phyloP scores from a whole-genome alignment of 2,113 vertebrate species.

The Tachycineta bicolor region DNA sequence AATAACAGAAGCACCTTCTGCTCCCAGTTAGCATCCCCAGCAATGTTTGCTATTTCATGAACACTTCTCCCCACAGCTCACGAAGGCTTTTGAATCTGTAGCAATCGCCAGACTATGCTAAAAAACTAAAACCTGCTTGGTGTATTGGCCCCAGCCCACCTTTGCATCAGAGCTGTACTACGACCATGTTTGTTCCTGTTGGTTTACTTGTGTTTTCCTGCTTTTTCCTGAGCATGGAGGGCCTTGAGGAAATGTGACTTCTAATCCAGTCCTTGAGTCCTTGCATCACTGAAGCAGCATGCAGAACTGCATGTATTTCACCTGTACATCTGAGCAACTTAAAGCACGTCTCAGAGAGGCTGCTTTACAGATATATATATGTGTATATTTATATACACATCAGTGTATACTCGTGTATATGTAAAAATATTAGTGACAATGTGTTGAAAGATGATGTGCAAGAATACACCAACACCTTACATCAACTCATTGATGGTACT shows the following conservation, averaged over 20 bases:
- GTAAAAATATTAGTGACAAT: neutral
- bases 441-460: neutral
- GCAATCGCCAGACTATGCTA: neutral
- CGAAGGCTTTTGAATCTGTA: neutral
- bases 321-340: neutral
- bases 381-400: neutral
- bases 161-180: neutral
- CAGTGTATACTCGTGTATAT: neutral
- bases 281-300: neutral
- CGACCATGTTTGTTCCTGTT: rapidly evolving
- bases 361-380: neutral
- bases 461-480: conserved; percentile 43
- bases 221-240: neutral
- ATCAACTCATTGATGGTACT: conserved; percentile 53
- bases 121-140: rapidly evolving
- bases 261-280: neutral
- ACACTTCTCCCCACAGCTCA: neutral
- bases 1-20: neutral
- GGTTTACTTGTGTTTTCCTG: neutral
- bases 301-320: neutral
- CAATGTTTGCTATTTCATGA: neutral
- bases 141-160: no score
- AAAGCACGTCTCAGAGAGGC: neutral
- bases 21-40: neutral
- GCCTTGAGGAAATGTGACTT: neutral